Percentiles rank a stretch among this genome's conserved stretches.
Evolutionary conservation across 2,888 invertebrate genomes (phyloP).

Genomic region (Chymomyza procnemis): DNA sequence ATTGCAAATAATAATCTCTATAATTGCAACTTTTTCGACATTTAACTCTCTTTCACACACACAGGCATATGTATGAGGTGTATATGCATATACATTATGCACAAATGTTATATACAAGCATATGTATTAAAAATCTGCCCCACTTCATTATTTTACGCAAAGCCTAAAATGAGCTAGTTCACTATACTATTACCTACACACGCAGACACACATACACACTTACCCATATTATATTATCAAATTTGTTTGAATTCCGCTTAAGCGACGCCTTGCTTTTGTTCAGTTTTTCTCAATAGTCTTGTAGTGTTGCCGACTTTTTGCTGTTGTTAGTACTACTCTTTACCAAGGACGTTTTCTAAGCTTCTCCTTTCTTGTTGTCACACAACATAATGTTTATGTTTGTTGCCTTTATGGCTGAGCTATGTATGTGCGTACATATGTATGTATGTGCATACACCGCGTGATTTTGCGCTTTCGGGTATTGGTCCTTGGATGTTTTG

Average conservation of each 20-base stretch:
- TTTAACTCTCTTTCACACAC: no score
- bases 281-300: conserved; percentile 10
- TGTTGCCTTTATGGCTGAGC: background rate
- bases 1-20: background rate
- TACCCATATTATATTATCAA: conserved; percentile 56
- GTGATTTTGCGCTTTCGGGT: background rate
- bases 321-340: conserved; percentile 16
- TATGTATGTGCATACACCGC: background rate
- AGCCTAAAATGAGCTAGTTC: background rate
- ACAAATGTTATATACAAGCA: no score
- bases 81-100: no score
- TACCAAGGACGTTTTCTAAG: background rate
- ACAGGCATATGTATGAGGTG: no score
- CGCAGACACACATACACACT: conserved; percentile 28
- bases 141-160: background rate
- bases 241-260: background rate
- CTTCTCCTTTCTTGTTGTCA: background rate
- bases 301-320: conserved; percentile 21
- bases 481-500: background rate
- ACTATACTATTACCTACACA: background rate
- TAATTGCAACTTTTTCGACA: no score
- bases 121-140: no score
- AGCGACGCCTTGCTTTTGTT: background rate
- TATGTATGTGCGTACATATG: background rate
- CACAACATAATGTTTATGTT: background rate